Conservation (phyloP, 2,888 invertebrate species). For the Rhodophaea formosa region DNA sequence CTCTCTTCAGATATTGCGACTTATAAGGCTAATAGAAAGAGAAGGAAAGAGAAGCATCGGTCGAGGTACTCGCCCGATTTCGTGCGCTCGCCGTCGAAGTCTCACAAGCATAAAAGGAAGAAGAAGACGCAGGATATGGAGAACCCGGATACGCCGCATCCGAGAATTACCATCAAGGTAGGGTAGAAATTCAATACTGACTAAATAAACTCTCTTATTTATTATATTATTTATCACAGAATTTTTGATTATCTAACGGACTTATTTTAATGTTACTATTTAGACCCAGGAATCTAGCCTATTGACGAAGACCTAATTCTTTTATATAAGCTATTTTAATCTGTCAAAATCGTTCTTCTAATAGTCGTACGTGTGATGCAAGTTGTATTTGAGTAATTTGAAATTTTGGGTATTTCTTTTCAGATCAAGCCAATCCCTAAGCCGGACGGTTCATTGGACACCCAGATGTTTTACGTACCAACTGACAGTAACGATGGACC, state of each 20-base stretch:
- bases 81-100: slow-evolving; percentile 84
- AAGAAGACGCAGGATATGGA: slow-evolving; percentile 87
- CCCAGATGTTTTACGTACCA: slow-evolving; percentile 89
- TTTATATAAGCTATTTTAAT: no score
- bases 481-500: slow-evolving; percentile 83
- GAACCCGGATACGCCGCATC: slow-evolving; percentile 81
- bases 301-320: no score
- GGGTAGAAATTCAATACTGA: background rate
- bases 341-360: no score
- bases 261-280: no score
- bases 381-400: background rate
- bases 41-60: slow-evolving; percentile 88
- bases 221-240: no score
- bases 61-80: slow-evolving; percentile 87
- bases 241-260: no score
- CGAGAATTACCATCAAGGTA: slow-evolving; percentile 91
- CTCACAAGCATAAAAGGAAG: slow-evolving; percentile 90
- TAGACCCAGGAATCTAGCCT: no score
- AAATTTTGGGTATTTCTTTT: slow-evolving; percentile 28
- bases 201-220: no score
- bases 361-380: no score
- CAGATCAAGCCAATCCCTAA: slow-evolving; percentile 90
- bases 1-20: slow-evolving; percentile 74
- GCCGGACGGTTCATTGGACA: slow-evolving; percentile 88
- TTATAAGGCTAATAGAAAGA: slow-evolving; percentile 84